Percentiles rank a stretch among this genome's conserved stretches.
Evolutionary conservation across 2,797 vertebrate genomes (phyloP).

Genomic region (Notamacropus eugenii): DNA sequence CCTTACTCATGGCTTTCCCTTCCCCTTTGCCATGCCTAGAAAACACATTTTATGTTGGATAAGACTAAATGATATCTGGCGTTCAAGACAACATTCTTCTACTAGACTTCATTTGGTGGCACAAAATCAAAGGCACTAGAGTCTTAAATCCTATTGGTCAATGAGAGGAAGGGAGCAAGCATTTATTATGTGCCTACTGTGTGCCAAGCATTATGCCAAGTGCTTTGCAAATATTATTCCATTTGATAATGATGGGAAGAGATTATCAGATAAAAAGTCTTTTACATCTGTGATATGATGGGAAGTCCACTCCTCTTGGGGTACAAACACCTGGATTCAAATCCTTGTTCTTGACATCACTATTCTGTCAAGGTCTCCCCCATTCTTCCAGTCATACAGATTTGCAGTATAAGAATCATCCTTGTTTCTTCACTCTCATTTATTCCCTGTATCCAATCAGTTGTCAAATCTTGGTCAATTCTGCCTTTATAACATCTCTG

Average conservation of each 20-base stretch:
- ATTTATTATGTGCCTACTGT: background rate
- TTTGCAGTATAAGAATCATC: background rate
- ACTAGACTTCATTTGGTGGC: background rate
- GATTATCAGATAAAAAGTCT: background rate
- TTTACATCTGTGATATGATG: background rate
- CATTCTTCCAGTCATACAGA: background rate
- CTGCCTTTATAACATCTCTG: background rate
- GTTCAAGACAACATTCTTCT: background rate
- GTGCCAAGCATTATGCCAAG: background rate
- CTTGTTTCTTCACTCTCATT: background rate
- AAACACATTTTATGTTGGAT: background rate
- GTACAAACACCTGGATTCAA: background rate
- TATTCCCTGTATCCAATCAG: background rate
- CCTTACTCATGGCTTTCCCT: background rate
- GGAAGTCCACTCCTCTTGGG: background rate
- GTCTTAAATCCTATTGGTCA: background rate
- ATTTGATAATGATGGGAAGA: background rate
- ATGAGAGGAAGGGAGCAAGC: background rate
- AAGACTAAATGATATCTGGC: background rate
- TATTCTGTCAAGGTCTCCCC: background rate
- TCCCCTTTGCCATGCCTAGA: background rate
- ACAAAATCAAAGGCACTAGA: background rate
- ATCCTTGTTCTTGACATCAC: background rate
- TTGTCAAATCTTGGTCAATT: background rate
- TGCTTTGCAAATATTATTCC: background rate